Conservation (phyloP, 2,797 vertebrate species). For the Liparis tanakae region DNA sequence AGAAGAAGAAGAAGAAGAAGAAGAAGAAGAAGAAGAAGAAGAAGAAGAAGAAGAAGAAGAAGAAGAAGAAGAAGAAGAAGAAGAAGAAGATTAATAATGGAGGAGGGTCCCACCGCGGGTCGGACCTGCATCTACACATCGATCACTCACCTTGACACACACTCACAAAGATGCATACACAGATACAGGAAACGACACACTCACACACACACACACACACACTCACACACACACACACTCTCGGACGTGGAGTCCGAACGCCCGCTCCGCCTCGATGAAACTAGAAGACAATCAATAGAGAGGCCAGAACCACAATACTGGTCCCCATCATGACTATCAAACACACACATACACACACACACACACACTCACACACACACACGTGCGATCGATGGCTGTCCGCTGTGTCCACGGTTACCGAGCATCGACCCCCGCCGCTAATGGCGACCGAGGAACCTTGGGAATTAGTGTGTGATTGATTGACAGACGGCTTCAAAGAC, state of each 20-base stretch:
- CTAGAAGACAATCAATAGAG: conserved; percentile 74
- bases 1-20: background rate
- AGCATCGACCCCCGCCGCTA: conserved; percentile 78
- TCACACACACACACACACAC: conserved; percentile 32
- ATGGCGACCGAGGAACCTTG: conserved; percentile 79
- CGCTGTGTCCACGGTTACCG: conserved; percentile 79
- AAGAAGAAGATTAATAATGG: conserved; percentile 22
- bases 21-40: no score
- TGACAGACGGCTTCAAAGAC: conserved; percentile 74
- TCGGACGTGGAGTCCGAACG: conserved; percentile 53
- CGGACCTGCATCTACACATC: conserved; percentile 47
- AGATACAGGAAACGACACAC: conserved; percentile 50
- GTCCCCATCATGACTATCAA: conserved; percentile 73
- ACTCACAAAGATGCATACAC: conserved; percentile 34
- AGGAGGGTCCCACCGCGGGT: conserved; percentile 42
- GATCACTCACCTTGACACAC: conserved; percentile 56
- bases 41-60: no score
- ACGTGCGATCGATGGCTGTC: conserved; percentile 75
- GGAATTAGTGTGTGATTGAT: conserved; percentile 81
- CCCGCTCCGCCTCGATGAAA: conserved; percentile 71
- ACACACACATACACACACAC: conserved; percentile 42
- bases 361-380: conserved; percentile 29
- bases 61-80: background rate
- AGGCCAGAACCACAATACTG: conserved; percentile 69
- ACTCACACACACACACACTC: conserved; percentile 33